phyloP scores from a whole-genome alignment of 2,888 invertebrate genomes.

The Epirrita christyi region DNA sequence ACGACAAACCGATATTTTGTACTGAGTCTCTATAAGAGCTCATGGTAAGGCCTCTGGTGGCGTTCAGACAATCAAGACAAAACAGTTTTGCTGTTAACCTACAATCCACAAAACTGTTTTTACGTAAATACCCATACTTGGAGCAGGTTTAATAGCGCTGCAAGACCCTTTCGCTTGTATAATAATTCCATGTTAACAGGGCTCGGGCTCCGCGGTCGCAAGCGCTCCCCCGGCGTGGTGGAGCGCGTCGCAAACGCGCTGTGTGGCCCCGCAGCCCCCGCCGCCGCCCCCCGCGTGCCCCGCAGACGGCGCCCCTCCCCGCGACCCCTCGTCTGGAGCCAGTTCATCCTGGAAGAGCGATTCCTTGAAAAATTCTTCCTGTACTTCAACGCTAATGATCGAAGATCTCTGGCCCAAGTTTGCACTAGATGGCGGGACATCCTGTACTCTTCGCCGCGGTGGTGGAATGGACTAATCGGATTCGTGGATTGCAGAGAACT shows the following conservation, averaged over 20 bases:
- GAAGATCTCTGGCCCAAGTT: constrained; percentile 92
- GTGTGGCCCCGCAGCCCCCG: constrained; percentile 87
- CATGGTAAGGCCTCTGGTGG: too few relatives aligned
- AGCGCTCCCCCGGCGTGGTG: constrained; percentile 88
- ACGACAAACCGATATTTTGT: too few relatives aligned
- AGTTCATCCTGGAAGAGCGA: constrained; percentile 92
- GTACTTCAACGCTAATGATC: constrained; percentile 91
- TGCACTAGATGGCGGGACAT: constrained; percentile 95
- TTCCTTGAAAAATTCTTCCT: constrained; percentile 94
- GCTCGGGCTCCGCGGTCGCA: constrained; percentile 88
- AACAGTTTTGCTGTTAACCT: too few relatives aligned
- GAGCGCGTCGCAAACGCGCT: constrained; percentile 95
- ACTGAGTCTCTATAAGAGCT: too few relatives aligned
- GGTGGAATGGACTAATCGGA: constrained; percentile 94
- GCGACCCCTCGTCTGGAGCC: constrained; percentile 87
- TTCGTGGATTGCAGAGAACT: constrained; percentile 94
- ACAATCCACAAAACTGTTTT: too few relatives aligned
- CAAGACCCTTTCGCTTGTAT: too few relatives aligned
- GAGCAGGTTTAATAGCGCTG: too few relatives aligned
- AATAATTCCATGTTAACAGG: constrained; percentile 62
- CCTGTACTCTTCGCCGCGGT: constrained; percentile 93
- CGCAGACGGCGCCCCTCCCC: constrained; percentile 81
- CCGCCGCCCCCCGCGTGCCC: constrained; percentile 66
- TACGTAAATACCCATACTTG: too few relatives aligned
- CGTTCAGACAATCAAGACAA: too few relatives aligned